phyloP scores from a whole-genome alignment of 2,888 invertebrate species.

The Brachycybe producta region DNA sequence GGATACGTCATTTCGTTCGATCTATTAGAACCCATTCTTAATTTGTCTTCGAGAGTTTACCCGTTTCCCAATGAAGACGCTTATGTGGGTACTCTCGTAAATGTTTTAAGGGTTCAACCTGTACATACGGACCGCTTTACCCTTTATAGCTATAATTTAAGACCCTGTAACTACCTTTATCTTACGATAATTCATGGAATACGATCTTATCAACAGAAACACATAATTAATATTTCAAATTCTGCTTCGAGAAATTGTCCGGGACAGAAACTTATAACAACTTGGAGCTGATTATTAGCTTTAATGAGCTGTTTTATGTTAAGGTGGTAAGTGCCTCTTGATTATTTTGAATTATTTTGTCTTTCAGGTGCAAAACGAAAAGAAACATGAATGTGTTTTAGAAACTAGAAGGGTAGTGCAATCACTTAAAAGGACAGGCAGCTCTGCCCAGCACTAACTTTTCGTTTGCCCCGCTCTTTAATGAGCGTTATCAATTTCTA shows the following conservation, averaged over 20 bases:
- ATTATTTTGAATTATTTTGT: too few relatives aligned
- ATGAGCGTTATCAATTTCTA: too few relatives aligned
- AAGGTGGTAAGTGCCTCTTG: too few relatives aligned
- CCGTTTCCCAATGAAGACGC: slow-evolving; percentile 34
- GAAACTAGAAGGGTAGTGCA: too few relatives aligned
- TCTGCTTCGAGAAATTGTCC: slow-evolving; percentile 15
- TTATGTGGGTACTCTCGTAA: slow-evolving; percentile 30
- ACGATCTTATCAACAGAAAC: slow-evolving; percentile 24
- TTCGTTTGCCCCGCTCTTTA: too few relatives aligned
- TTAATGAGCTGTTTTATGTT: not conserved
- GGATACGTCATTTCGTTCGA: slow-evolving; percentile 31
- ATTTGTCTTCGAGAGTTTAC: slow-evolving; percentile 24
- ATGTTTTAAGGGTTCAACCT: slow-evolving; percentile 26
- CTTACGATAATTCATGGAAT: slow-evolving; percentile 31
- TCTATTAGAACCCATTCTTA: slow-evolving; percentile 25
- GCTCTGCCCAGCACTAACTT: too few relatives aligned
- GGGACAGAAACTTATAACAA: not conserved
- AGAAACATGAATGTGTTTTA: too few relatives aligned
- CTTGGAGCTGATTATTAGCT: not conserved
- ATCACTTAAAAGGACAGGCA: too few relatives aligned
- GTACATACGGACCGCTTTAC: slow-evolving; percentile 29
- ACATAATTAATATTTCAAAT: slow-evolving; percentile 24
- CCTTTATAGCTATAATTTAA: slow-evolving; percentile 22
- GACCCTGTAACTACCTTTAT: slow-evolving; percentile 31
- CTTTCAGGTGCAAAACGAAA: too few relatives aligned